Percentiles rank a stretch among this genome's conserved stretches.
Conservation (phyloP, 2,797 vertebrate species). For the Notolabrus celidotus region DNA sequence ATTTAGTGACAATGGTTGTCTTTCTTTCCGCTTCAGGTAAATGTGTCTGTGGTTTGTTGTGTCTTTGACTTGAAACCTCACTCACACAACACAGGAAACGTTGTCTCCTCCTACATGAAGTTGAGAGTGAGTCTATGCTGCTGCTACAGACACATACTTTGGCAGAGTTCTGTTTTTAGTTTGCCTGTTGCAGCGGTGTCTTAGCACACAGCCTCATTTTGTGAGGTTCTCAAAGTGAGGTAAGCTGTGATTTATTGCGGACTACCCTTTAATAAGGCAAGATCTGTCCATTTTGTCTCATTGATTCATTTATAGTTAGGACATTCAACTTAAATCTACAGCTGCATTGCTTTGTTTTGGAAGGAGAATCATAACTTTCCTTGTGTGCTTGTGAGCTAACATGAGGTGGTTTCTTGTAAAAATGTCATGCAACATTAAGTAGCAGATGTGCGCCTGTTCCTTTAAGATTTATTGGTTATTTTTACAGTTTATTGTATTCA, state of each 20-base stretch:
- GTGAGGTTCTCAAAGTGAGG: slow-evolving; percentile 55
- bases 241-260: slow-evolving; percentile 60
- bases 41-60: slow-evolving; percentile 52
- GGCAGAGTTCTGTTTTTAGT: slow-evolving; percentile 37
- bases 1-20: not conserved
- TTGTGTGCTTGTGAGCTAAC: slow-evolving; percentile 3
- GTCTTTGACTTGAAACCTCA: slow-evolving; percentile 55
- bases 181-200: slow-evolving; percentile 39
- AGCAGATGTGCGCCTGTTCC: slow-evolving; percentile 28
- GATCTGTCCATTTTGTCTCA: slow-evolving; percentile 21
- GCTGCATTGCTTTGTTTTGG: slow-evolving; percentile 14
- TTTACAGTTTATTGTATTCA: slow-evolving; percentile 10
- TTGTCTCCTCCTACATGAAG: slow-evolving; percentile 67
- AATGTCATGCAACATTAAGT: slow-evolving; percentile 5
- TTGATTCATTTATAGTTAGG: slow-evolving; percentile 15
- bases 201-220: slow-evolving; percentile 35
- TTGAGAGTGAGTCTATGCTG: slow-evolving; percentile 1
- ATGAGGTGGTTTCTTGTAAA: slow-evolving; percentile 11
- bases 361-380: slow-evolving; percentile 7
- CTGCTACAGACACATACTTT: slow-evolving; percentile 48
- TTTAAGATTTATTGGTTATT: slow-evolving; percentile 26
- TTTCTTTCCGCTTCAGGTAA: slow-evolving; percentile 23
- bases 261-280: not conserved
- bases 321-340: slow-evolving; percentile 6
- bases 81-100: slow-evolving; percentile 61